Evolutionary conservation across 1,140 invertebrate species (phyloP), one percentile per base, ranked within the genome.

Genomic region (Leptinotarsa undecemlineata): DNA sequence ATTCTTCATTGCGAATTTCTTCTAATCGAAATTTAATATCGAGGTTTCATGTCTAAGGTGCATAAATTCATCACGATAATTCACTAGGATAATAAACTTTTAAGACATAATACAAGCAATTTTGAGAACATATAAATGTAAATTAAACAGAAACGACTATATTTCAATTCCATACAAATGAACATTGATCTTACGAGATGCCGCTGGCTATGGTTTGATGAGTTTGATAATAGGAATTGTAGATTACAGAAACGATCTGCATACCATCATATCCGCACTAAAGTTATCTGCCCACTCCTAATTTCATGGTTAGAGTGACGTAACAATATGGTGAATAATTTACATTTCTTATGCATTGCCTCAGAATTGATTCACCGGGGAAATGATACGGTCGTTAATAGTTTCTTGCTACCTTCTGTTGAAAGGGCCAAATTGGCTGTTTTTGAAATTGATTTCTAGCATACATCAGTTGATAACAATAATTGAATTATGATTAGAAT

Each of bases 21-120:
- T 19, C 51, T 17, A 19, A 17, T 57, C 17, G 51, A 57, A 8
- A 57, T 57, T 57, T 17, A 57, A 57, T 57, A 57, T 57, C 51
- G n/a, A 15, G 14, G n/a, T 57, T 17, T 57, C 51, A 19, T 57
- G 51, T 57, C 51, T 57, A n/a, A 57, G n/a, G 3, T 19, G 15
- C n/a, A 57, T 57, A 57, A 57, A 57, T 57, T 57, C 51, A 57
- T 57, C 51, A 19, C 15, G 51, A 57, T 57, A 57, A 57, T 57
- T 57, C n/a, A 57, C 4, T 5, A 3, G 2, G 51, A 57, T 57
- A 57, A 57, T 57, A 57, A 57, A 57, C 51, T 57, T 57, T 57
- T 57, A 57, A 57, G 51, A 57, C 51, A 57, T 57, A 57, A 57
- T 57, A 57, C 14, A 57, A n/a, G 51, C 51, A 57, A 57, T 57